Evolutionary conservation across 2,888 invertebrate species (phyloP), one percentile per base, ranked within the genome.

Genomic region (Ophioninae sp.): DNA sequence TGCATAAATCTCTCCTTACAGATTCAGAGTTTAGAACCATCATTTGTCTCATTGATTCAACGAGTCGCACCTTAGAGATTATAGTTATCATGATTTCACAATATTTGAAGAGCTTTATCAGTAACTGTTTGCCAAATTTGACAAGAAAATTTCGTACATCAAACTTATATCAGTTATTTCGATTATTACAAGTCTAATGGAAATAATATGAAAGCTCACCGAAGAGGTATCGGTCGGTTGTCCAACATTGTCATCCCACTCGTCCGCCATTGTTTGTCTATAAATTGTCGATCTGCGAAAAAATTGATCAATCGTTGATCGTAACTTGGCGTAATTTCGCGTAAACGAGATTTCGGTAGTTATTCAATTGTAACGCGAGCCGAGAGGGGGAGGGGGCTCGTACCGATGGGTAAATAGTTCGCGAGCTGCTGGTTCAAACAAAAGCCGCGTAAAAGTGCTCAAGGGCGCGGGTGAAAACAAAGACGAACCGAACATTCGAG

Each of bases 191-290:
- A 9, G 8, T 20, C 17, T 44, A 1, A 22, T 13, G 20, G 8
- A 44, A 10, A 51, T 51, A 41, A 59, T 67, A 41, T 10, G 20
- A n/a, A 13, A 71, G 82, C 82, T 85, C 22, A 86, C 85, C 65
- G 84, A 82, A 7, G 84, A 82, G 17, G 81, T 59, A 5, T 67
- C 74, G 8, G 37, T 78, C 10, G 82, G 81, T 69, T 75, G 64
- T 17, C 72, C 59, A 17, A 79, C 37, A 65, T 75, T 64, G 30
- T 86, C 86, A 9, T 86, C 86, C 89, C 89, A 89, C 59, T 88
- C 88, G 74, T 88, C 88, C 72, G 83, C 86, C 89, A 89, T 89
- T 72, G 51, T 69, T 79, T 23, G n/a, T 77, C 44, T 13, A 37
- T 65, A 20, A n/a, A 30, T 59, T 51, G 17, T n/a, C 22, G 58